Evolutionary conservation across 2,797 vertebrate genomes (phyloP).

Genomic region (Prunella strophiata): DNA sequence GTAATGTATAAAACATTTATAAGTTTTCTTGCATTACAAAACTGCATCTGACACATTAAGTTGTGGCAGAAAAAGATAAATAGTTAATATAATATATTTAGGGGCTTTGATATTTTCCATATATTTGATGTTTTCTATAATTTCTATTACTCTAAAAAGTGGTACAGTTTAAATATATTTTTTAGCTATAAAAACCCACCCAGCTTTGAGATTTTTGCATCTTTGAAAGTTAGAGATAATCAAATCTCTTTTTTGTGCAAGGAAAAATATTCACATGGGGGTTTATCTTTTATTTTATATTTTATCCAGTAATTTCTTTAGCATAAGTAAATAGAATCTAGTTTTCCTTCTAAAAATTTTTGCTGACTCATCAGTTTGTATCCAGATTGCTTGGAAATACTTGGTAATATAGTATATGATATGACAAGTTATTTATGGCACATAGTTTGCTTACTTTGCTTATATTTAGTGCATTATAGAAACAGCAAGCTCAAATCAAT

Average conservation of each 20-base stretch:
- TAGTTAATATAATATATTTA: neutral
- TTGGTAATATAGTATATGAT: neutral
- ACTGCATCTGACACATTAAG: neutral
- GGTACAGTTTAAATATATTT: neutral
- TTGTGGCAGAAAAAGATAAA: neutral
- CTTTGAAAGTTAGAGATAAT: neutral
- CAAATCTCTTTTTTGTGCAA: neutral
- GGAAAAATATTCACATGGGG: neutral
- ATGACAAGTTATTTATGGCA: conserved; percentile 36
- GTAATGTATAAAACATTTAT: neutral
- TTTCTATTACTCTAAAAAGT: neutral
- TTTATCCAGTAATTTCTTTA: neutral
- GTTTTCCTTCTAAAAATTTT: neutral
- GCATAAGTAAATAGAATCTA: neutral
- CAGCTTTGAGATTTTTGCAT: neutral
- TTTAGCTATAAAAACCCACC: neutral
- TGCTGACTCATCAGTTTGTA: conserved; percentile 9
- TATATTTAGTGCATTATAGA: conserved; percentile 28
- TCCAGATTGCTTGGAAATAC: neutral
- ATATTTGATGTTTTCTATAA: neutral
- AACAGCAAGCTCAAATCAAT: conserved; percentile 39
- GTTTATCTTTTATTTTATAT: neutral
- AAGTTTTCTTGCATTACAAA: neutral
- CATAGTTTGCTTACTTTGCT: conserved; percentile 29
- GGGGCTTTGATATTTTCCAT: accelerated